phyloP scores from a whole-genome alignment of 2,113 vertebrate species.

The Dicaeum eximium region DNA sequence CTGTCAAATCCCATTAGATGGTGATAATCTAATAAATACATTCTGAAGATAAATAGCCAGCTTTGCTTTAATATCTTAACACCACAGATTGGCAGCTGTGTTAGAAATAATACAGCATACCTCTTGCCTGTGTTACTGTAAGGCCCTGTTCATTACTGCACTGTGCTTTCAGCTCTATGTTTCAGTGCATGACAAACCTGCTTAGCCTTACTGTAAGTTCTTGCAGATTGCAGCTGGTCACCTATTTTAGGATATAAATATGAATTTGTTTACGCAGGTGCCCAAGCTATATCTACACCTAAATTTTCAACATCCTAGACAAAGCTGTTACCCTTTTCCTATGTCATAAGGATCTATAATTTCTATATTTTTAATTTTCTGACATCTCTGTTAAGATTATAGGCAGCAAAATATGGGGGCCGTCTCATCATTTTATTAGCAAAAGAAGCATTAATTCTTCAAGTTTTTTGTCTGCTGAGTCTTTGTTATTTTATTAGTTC shows the following conservation, averaged over 20 bases:
- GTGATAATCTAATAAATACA: constrained; percentile 51
- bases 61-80: constrained; percentile 54
- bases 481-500: constrained; percentile 24
- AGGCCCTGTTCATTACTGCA: neutral
- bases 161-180: neutral
- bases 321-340: constrained; percentile 9
- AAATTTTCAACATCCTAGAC: constrained; percentile 1
- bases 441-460: constrained; percentile 3
- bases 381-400: neutral
- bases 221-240: constrained; percentile 14
- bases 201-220: constrained; percentile 26
- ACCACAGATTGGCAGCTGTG: constrained; percentile 23
- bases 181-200: constrained; percentile 52
- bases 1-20: constrained; percentile 54
- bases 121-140: constrained; percentile 21
- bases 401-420: neutral
- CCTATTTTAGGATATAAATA: neutral
- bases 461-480: constrained; percentile 8
- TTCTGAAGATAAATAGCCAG: constrained; percentile 64
- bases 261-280: neutral
- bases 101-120: constrained; percentile 2
- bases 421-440: neutral
- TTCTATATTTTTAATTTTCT: neutral
- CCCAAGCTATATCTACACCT: neutral
- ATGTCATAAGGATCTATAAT: neutral